Percentiles rank a stretch among this genome's conserved stretches.
phyloP scores from a whole-genome alignment of 1,140 invertebrate genomes.

The Panulirus ornatus region DNA sequence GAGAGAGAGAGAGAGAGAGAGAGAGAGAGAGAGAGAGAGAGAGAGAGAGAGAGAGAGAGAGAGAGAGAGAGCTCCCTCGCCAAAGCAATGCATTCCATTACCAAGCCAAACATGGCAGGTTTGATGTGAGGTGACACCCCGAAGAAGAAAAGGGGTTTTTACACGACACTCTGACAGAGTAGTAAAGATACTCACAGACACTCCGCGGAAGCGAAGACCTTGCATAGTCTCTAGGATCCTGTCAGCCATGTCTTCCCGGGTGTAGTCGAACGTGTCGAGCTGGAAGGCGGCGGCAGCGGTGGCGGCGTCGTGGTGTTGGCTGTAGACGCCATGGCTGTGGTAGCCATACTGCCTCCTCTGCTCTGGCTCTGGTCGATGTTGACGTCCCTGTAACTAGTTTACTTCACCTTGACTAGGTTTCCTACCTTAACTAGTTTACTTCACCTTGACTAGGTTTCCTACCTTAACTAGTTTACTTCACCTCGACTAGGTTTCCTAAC shows the following conservation, averaged over 20 bases:
- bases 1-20: conserved; percentile 8
- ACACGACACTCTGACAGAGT: too few species aligned
- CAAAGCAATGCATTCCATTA: too few species aligned
- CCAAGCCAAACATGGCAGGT: too few species aligned
- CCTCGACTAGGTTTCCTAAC: too few species aligned
- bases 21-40: neutral
- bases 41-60: neutral
- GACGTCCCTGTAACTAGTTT: too few species aligned
- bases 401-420: too few species aligned
- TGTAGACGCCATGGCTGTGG: neutral
- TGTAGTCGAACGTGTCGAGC: conserved; percentile 85
- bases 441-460: too few species aligned
- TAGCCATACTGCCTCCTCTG: neutral
- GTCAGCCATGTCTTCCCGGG: conserved; percentile 83
- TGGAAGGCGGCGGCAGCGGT: conserved; percentile 75
- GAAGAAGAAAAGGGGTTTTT: too few species aligned
- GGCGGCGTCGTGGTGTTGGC: neutral
- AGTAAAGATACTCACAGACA: conserved; percentile 88
- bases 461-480: too few species aligned
- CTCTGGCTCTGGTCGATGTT: too few species aligned
- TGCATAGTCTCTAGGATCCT: conserved; percentile 85
- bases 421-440: too few species aligned
- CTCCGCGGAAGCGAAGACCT: conserved; percentile 87
- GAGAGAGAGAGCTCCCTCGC: neutral
- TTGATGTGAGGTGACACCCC: too few species aligned